Evolutionary conservation across 2,113 vertebrate species (phyloP), one percentile per base, ranked within the genome.

Genomic region (Petromus typicus): DNA sequence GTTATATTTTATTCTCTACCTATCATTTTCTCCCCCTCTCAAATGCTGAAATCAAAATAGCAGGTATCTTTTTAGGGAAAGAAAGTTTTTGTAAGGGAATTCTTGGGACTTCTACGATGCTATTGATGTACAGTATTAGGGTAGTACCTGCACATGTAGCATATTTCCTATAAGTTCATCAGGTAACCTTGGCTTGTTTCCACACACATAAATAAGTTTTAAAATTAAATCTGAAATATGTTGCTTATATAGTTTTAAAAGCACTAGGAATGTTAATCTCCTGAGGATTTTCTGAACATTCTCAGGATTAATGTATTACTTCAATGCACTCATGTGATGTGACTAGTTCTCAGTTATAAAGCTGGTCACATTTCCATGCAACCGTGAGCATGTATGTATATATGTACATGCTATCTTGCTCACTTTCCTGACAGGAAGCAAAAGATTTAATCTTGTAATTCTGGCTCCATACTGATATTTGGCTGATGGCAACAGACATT

Each of bases 81-180:
- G 3, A 78, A 61, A 64, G 12, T 48, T 90, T 91, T 32, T 85
- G 7, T 2, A 48, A 32, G 13, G 25, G 2, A 82, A 64, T 37
- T 85, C 3, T n/a, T 59, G 30, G 51, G 27, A 1, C 7, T 56
- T 3, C 13, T 14, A 2, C 16, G 1, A 4, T 37, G 4, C 32
- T 48, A 32, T 9, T 79, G 61, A 78, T n/a, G 23, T 25, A 92
- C 56, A 86, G 56, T 69, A 43, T 61, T 17, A 37, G 75, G 7
- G 34, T 76, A 13, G 6, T 45, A 18, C 93, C 93, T 59, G 95
- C 11, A 67, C 27, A 61, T 20, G 30, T 80, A n/a, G 18, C 22
- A 59, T 10, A 56, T 82, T 84, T 90, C 76, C 18, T 86, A 22
- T 67, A 86, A 82, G 22, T 86, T 73, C 48, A 27, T 48, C 54